phyloP scores from a whole-genome alignment of 2,888 invertebrate species.

The Trypoxylon attenuatum region DNA sequence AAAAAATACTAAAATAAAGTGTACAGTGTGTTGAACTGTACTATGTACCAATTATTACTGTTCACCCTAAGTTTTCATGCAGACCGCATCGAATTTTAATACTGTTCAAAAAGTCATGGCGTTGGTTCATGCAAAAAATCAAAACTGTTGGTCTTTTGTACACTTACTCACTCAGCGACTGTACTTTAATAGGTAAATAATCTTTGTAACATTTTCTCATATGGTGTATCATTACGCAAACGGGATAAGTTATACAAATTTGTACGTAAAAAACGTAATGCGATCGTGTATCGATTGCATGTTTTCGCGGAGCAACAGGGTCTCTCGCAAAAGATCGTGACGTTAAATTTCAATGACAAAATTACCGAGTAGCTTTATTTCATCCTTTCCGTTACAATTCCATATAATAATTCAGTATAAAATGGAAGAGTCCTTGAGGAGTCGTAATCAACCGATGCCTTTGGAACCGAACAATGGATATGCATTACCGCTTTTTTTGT shows the following conservation, averaged over 20 bases:
- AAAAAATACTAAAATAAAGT: too few relatives aligned
- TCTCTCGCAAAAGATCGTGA: slow-evolving; percentile 36
- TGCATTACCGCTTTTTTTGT: too few relatives aligned
- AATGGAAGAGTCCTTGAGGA: too few relatives aligned
- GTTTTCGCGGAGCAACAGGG: slow-evolving; percentile 10
- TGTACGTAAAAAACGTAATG: slow-evolving; percentile 8
- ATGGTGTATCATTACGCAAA: slow-evolving; percentile 25
- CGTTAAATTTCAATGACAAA: too few relatives aligned
- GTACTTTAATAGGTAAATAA: slow-evolving; percentile 32
- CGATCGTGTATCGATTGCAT: slow-evolving; percentile 21
- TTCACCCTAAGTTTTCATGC: slow-evolving; percentile 2
- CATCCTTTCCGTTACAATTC: too few relatives aligned
- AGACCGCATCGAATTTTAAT: background rate
- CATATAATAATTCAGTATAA: too few relatives aligned
- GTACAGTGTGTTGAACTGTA: too few relatives aligned
- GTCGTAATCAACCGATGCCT: too few relatives aligned
- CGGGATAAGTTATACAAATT: slow-evolving; percentile 27
- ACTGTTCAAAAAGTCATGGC: background rate
- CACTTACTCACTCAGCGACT: slow-evolving; percentile 15
- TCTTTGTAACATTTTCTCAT: slow-evolving; percentile 23
- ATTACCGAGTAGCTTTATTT: too few relatives aligned
- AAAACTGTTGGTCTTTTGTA: slow-evolving; percentile 19
- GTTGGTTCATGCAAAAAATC: background rate
- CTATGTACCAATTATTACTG: slow-evolving; percentile 2
- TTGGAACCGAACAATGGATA: too few relatives aligned